Conservation (phyloP, 2,113 vertebrate species). For the Silurus asotus region DNA sequence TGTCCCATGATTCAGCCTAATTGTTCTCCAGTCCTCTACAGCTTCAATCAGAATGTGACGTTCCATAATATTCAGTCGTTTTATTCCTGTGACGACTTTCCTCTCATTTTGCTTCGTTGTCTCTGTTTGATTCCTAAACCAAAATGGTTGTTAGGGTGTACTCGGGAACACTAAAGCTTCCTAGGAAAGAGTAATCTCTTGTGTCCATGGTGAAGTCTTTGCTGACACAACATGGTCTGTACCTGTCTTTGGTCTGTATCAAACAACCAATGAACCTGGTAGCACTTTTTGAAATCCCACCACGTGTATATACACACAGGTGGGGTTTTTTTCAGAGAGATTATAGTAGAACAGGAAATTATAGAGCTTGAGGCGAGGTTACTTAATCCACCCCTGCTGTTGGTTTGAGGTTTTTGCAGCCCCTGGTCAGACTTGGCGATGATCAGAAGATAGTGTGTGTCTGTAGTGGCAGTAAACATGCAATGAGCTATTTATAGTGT, state of each 20-base stretch:
- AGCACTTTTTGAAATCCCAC: background rate
- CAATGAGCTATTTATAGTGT: conserved; percentile 63
- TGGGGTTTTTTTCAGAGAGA: background rate
- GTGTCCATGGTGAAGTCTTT: background rate
- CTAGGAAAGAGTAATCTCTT: background rate
- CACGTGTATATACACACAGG: background rate
- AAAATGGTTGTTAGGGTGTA: background rate
- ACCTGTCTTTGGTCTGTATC: background rate
- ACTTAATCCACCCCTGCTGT: background rate
- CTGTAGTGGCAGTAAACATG: conserved; percentile 53
- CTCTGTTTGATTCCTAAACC: background rate
- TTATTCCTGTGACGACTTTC: background rate
- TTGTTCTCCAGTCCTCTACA: background rate
- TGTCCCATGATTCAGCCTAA: background rate
- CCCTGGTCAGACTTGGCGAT: background rate
- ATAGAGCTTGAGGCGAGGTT: background rate
- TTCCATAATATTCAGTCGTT: background rate
- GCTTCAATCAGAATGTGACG: background rate
- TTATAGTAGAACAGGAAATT: background rate
- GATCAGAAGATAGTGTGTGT: background rate
- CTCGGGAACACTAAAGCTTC: background rate
- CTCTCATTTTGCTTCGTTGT: background rate
- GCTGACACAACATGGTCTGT: background rate
- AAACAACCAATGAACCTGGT: background rate
- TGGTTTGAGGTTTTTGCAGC: background rate